phyloP scores from a whole-genome alignment of 2,888 invertebrate genomes.

The Macrosiphum euphorbiae region DNA sequence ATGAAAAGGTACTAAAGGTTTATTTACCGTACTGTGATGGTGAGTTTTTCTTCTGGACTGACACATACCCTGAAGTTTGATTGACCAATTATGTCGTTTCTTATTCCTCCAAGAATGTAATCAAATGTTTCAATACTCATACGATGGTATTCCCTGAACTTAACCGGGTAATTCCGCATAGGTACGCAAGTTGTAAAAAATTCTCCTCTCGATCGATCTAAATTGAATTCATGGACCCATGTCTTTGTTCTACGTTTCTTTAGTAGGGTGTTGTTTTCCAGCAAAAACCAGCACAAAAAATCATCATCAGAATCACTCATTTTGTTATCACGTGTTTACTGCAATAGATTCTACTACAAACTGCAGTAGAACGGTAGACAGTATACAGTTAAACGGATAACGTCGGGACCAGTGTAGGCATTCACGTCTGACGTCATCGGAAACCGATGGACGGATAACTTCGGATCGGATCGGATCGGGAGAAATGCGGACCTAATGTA shows the following conservation, averaged over 20 bases:
- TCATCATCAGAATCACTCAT: constrained; percentile 2
- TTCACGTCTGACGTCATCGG: background rate
- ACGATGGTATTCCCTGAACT: constrained; percentile 31
- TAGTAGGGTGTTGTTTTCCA: too few relatives aligned
- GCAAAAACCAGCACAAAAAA: constrained; percentile 6
- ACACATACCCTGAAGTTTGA: constrained; percentile 39
- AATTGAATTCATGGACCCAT: constrained; percentile 13
- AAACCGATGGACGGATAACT: background rate
- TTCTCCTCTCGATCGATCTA: background rate
- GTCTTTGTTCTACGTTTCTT: too few relatives aligned
- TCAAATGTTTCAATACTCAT: background rate
- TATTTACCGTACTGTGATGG: background rate
- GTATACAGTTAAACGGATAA: constrained; percentile 24
- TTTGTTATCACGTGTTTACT: constrained; percentile 12
- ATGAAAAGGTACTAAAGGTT: too few relatives aligned
- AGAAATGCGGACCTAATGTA: too few relatives aligned
- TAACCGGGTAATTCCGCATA: constrained; percentile 3
- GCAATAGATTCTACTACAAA: background rate
- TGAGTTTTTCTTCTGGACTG: constrained; percentile 34
- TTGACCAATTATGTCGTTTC: background rate
- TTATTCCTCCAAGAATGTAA: constrained; percentile 21
- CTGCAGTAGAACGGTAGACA: background rate
- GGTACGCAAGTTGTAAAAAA: constrained; percentile 26
- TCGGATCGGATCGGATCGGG: constrained; percentile 8
- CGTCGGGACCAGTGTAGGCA: constrained; percentile 13